A percentile compares a stretch with the other conserved stretches of the same genome.
Conservation (phyloP, 2,113 vertebrate genomes). For the Pogona vitticeps region DNA sequence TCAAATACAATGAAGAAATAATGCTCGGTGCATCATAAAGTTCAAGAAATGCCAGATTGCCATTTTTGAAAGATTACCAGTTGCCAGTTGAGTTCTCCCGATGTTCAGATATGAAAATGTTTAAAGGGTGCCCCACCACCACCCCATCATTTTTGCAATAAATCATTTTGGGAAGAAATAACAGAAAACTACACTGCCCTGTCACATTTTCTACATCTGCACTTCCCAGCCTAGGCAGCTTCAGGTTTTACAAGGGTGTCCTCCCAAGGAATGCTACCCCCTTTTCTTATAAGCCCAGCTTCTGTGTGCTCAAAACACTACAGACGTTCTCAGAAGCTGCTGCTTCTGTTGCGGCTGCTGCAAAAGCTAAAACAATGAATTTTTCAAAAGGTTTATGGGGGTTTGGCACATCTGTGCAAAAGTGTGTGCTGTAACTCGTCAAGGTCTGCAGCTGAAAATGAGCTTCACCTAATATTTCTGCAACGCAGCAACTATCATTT, state of each 20-base stretch:
- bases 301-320: not conserved
- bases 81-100: constrained; percentile 1
- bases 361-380: not conserved
- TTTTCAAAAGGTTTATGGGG: not conserved
- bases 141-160: not conserved
- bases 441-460: constrained; percentile 11
- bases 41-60: not conserved
- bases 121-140: not conserved
- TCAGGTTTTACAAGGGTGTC: not conserved
- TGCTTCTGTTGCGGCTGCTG: not conserved
- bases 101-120: not conserved
- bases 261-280: not conserved
- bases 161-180: not conserved
- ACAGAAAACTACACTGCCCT: not conserved
- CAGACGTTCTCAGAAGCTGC: not conserved
- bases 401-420: constrained; percentile 37
- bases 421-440: constrained; percentile 17
- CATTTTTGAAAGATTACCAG: constrained; percentile 15
- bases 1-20: not conserved
- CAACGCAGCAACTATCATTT: not conserved
- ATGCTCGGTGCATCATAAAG: not conserved
- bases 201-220: not conserved
- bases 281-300: not conserved
- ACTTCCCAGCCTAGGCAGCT: not conserved
- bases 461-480: constrained; percentile 21